phyloP scores from a whole-genome alignment of 1,140 invertebrate genomes.

The Orius laevigatus region DNA sequence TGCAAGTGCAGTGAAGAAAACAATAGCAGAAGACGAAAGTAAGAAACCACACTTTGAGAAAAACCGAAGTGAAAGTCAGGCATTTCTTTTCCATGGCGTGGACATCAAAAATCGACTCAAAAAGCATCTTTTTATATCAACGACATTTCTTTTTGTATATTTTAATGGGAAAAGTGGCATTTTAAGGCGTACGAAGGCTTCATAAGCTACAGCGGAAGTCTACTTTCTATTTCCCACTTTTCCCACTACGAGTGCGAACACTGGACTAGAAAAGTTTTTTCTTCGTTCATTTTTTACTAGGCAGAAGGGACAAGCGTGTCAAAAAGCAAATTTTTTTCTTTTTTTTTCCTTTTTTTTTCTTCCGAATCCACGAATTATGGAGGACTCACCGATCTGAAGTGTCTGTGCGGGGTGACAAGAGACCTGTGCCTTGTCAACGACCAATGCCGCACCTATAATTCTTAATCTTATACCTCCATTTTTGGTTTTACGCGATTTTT shows the following conservation, averaged over 20 bases:
- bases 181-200: no score
- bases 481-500: neutral
- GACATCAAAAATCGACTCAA: no score
- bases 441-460: constrained; percentile 16
- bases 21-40: constrained; percentile 8
- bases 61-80: no score
- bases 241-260: neutral
- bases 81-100: no score
- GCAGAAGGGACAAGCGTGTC: neutral
- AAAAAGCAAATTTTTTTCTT: constrained; percentile 4
- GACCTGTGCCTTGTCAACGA: constrained; percentile 12
- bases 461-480: constrained; percentile 6
- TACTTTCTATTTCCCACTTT: no score
- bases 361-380: neutral
- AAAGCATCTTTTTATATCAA: no score
- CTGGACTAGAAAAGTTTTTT: neutral
- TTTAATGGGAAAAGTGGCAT: no score
- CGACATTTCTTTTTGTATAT: no score
- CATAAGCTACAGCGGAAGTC: no score
- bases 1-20: constrained; percentile 6
- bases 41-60: constrained; percentile 1
- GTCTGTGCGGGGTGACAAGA: constrained; percentile 12
- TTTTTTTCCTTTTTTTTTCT: neutral
- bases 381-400: constrained; percentile 17
- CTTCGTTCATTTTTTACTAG: neutral